Conservation (phyloP, 1,140 invertebrate species). For the Drosophila carrolli region DNA sequence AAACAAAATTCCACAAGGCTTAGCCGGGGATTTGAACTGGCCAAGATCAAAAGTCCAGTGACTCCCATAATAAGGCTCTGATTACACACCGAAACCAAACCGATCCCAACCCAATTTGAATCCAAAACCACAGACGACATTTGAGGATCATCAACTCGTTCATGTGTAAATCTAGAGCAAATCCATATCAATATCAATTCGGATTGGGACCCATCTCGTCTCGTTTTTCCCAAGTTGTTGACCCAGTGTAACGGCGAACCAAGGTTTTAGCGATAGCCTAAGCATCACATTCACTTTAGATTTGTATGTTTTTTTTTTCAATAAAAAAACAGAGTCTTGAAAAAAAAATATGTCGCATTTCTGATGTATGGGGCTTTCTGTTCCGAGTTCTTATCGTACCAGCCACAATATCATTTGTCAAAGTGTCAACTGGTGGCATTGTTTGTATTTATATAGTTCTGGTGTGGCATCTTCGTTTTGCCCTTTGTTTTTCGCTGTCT, state of each 20-base stretch:
- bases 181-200: conserved; percentile 65
- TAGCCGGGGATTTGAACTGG: conserved; percentile 4
- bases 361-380: conserved; percentile 59
- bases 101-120: conserved; percentile 10
- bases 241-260: conserved; percentile 57
- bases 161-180: conserved; percentile 69
- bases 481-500: conserved; percentile 30
- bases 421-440: conserved; percentile 58
- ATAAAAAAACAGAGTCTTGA: conserved; percentile 16
- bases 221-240: conserved; percentile 60
- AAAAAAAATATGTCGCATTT: conserved; percentile 51
- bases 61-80: conserved; percentile 7
- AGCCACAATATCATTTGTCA: conserved; percentile 72
- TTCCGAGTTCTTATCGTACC: conserved; percentile 53
- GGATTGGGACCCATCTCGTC: conserved; percentile 11
- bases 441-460: conserved; percentile 53
- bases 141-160: conserved; percentile 53
- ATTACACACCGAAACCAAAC: conserved; percentile 13
- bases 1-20: conserved; percentile 51
- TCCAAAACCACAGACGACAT: conserved; percentile 60
- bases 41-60: conserved; percentile 29
- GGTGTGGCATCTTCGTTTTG: conserved; percentile 66
- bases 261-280: conserved; percentile 39
- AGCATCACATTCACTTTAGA: conserved; percentile 30
- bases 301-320: neutral